Conservation (phyloP, 2,113 vertebrate species). For the Hemichromis elongatus region DNA sequence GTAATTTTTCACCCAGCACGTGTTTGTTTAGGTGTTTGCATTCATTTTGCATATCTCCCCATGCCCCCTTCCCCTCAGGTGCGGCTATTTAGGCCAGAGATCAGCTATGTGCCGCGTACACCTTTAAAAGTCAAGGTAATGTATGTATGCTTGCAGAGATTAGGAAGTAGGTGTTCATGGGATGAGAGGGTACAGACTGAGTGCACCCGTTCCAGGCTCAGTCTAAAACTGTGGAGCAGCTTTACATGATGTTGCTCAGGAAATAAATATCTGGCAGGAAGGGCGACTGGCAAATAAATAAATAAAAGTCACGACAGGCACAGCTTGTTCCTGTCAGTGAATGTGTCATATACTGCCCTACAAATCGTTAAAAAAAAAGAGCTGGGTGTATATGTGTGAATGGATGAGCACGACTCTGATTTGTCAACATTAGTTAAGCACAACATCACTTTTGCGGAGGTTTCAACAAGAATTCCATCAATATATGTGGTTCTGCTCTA, state of each 20-base stretch:
- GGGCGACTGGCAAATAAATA: neutral
- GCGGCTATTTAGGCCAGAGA: conserved; percentile 26
- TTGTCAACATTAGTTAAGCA: neutral
- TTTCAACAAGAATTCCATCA: neutral
- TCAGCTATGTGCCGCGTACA: neutral
- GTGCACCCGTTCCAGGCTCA: neutral
- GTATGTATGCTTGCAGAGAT: neutral
- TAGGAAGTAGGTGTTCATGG: neutral
- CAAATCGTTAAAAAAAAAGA: neutral
- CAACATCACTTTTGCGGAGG: neutral
- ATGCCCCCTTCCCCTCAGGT: conserved; percentile 1
- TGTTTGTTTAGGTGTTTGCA: conserved; percentile 40
- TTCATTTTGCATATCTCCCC: conserved; percentile 50
- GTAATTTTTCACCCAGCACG: neutral
- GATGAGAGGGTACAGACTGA: neutral
- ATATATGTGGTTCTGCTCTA: neutral
- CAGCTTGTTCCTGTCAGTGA: conserved; percentile 9
- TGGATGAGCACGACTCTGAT: neutral
- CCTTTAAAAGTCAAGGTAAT: neutral
- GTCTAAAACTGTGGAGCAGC: neutral
- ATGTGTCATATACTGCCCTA: neutral
- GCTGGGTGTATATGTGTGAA: neutral
- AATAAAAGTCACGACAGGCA: neutral
- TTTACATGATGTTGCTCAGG: neutral
- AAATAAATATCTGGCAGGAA: conserved; percentile 2